Base-by-base conservation (phyloP, 2,113 vertebrate genomes). In the Galeopterus variegatus region DNA sequence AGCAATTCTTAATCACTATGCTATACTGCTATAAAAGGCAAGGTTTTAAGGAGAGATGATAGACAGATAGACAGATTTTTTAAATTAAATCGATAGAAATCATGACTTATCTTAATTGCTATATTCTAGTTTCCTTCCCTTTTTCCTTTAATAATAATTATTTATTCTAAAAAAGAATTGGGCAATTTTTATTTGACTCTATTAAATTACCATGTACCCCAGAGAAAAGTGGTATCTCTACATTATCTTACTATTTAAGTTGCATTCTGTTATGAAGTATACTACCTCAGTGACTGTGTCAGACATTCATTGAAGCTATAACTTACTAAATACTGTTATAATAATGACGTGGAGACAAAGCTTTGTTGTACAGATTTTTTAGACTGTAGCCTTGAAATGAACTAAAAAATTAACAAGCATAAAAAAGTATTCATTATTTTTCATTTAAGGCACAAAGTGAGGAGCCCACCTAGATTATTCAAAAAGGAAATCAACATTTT, bases 341-440 rank as follows among this genome's bases (percentile, higher is more conserved):
- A 81, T 23, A 88, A 56, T 31, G 6, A 84, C 52, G 18, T 67
- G 11, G 6, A 90, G 41, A 79, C 88, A 83, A 80, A 21, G 11
- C 3, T 82, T 56, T 79, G 6, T 54, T 41, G 45, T 8, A 5
- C 23, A 83, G 31, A 79, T 50, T 45, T 62, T 80, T 87, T 93
- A 94, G 33, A 67, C 28, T 41, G 67, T 10, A 65, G 12, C 19
- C 52, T 52, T 67, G 73, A 96, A 88, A 65, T 93, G 11, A 86
- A 95, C 75, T 84, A 79, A 95, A 88, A 62, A 54, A 54, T 62
- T 67, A 72, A 85, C 24, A 60, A 13, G 8, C 23, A 87, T 33
- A 62, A 87, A 36, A 76, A 90, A 85, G 23, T 31, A 79, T 77
- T 91, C 48, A 69, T 70, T 88, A 76, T 90, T 94, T 96, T 91